Base-by-base conservation (phyloP, 2,888 invertebrate species). In the Yponomeuta plumbellus region DNA sequence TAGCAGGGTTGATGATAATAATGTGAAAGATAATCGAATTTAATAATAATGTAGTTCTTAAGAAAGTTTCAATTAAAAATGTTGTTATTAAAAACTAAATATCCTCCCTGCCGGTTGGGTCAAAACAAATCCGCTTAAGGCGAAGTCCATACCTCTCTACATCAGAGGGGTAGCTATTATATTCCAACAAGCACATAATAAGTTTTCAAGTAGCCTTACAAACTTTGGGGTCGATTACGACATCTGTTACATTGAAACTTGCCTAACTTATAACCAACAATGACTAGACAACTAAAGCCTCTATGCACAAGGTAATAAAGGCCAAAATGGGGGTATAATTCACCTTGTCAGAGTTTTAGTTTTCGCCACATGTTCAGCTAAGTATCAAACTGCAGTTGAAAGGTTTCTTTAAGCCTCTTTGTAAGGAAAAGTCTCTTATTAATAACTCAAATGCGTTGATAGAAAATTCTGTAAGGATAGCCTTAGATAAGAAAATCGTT, bases 131-230 rank as follows among this genome's bases (percentile, higher is more conserved):
- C 44, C 44, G 44, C 44, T 52, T 17, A 52, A 52, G 44, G 44
- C 44, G 13, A 52, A 52, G 44, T 52, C 44, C 44, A 17, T 34
- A 34, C 59, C 23, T 59, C 23, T 59, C n/a, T 59, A 11, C 23
- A 22, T 23, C 59, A 59, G 11, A 10, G 22, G 21, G 59, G 44
- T 11, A 20, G 74, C 73, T 70, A 71, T 70, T 71, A 73, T 22
- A 59, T 52, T 52, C 44, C 44, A 75, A 76, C 76, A 76, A 75
- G 72, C 70, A 72, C 72, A 70, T 86, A 88, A 88, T 88, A 86
- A 86, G 82, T 85, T 86, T 77, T 81, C 76, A 74, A 88, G 86
- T 83, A 81, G 83, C 82, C 83, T 82, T 81, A 83, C 81, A 84
- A 81, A 81, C 78, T 79, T 79, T 81, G 77, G 80, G 80, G 80